These are phyloP conservation scores for Amiota communis DNA, from an alignment of 2,888 invertebrate genomes.

Conservation along the genomic window DNA sequence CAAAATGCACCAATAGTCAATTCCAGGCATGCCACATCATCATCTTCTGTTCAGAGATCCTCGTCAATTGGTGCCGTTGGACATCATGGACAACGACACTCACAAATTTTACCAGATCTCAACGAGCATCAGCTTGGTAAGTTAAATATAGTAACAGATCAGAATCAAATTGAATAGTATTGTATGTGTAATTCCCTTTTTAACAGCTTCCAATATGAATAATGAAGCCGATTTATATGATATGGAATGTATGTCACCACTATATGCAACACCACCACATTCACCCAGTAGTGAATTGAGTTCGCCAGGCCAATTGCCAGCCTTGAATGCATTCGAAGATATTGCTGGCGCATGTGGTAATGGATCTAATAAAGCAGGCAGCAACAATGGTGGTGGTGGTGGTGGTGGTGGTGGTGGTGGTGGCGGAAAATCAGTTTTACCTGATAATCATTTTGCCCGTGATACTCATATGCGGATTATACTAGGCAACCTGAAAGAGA, in stretches of 20 bases:
- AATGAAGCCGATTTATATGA: constrained; percentile 74
- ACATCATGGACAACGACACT: constrained; percentile 68
- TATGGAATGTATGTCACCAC: constrained; percentile 77
- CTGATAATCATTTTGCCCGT: constrained; percentile 89
- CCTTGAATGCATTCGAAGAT: constrained; percentile 71
- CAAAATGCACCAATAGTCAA: constrained; percentile 66
- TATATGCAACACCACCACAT: constrained; percentile 87
- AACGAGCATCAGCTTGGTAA: constrained; percentile 73
- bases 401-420: constrained; percentile 38
- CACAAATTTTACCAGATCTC: constrained; percentile 72
- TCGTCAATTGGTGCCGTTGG: constrained; percentile 54
- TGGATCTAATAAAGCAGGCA: constrained; percentile 20
- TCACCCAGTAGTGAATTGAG: constrained; percentile 81
- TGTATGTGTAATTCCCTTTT: too few relatives aligned
- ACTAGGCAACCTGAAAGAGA: constrained; percentile 77
- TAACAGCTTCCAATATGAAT: constrained; percentile 58
- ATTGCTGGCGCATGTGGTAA: constrained; percentile 65
- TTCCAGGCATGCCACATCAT: constrained; percentile 66
- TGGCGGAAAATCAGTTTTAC: constrained; percentile 69
- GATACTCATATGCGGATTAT: constrained; percentile 95
- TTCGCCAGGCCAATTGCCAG: constrained; percentile 74
- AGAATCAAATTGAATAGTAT: neutral
- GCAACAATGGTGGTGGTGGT: constrained; percentile 10
- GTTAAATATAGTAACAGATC: constrained; percentile 17
- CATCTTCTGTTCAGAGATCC: constrained; percentile 56